Percentiles rank a stretch among this genome's conserved stretches.
phyloP scores from a whole-genome alignment of 2,797 vertebrate species.

The Nothura maculosa region DNA sequence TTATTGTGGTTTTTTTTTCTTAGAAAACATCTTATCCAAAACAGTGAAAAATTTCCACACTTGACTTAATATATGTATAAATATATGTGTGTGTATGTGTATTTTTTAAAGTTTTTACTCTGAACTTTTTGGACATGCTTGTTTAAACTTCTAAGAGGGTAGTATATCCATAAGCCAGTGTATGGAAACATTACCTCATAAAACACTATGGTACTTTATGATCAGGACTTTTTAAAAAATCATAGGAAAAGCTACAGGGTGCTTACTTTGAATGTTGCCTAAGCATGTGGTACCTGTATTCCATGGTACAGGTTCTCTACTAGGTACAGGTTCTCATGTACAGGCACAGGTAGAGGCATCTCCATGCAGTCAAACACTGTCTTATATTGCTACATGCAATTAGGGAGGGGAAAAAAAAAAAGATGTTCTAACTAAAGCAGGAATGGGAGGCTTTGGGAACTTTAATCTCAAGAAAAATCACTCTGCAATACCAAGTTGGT shows the following conservation, averaged over 20 bases:
- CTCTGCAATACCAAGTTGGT: background rate
- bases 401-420: too few relatives aligned
- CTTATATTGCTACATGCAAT: background rate
- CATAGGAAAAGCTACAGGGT: background rate
- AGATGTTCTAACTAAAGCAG: background rate
- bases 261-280: background rate
- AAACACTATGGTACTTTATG: background rate
- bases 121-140: background rate
- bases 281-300: background rate
- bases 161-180: background rate
- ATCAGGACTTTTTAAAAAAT: background rate
- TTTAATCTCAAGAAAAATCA: background rate
- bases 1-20: background rate
- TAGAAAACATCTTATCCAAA: background rate
- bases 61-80: background rate
- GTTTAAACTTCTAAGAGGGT: background rate
- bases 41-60: background rate
- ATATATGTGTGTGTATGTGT: accelerated
- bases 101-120: background rate
- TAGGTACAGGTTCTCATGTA: too few relatives aligned
- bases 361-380: background rate
- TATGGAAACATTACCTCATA: background rate
- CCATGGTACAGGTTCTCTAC: too few relatives aligned
- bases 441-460: background rate
- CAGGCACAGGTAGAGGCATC: too few relatives aligned